These are phyloP conservation scores for Frankliniella intonsa DNA, from an alignment of 2,888 invertebrate species.

Conservation along the genomic window DNA sequence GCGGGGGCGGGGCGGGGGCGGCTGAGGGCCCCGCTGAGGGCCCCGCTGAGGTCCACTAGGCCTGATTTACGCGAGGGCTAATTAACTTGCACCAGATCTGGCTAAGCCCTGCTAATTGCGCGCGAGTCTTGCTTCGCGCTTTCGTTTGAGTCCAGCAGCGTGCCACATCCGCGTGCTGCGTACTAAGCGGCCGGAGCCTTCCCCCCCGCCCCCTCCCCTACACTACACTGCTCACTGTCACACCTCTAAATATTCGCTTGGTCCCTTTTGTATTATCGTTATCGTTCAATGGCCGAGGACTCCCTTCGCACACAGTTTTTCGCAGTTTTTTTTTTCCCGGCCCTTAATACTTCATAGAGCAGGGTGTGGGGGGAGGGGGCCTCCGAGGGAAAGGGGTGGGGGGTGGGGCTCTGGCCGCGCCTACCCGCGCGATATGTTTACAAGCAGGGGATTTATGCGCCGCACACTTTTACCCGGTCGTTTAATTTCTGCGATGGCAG, in stretches of 20 bases:
- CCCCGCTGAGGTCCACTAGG: not conserved
- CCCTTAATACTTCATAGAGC: too few relatives aligned
- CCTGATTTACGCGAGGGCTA: constrained; percentile 3
- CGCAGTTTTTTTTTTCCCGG: too few relatives aligned
- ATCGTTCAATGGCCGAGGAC: too few relatives aligned
- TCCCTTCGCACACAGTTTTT: too few relatives aligned
- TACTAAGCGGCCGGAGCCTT: not conserved
- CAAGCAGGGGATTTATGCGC: not conserved
- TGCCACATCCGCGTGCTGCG: not conserved
- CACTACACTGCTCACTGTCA: not conserved
- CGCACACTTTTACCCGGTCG: constrained; percentile 2
- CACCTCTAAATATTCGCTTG: too few relatives aligned
- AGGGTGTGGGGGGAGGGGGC: not conserved
- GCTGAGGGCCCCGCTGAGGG: not conserved
- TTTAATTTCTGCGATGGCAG: not conserved
- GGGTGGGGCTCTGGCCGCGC: not conserved
- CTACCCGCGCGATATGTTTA: not conserved
- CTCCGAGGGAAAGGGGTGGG: not conserved
- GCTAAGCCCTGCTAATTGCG: constrained; percentile 18
- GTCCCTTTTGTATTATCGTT: too few relatives aligned
- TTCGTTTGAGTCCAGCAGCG: not conserved
- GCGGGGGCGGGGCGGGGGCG: not conserved
- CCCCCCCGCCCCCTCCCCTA: not conserved
- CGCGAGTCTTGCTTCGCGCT: not conserved
- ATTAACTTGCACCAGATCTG: constrained; percentile 14